A percentile compares a stretch with the other conserved stretches of the same genome.
These are phyloP conservation scores for Mythimna lalbum DNA, from an alignment of 2,888 invertebrate species.

Conservation along the genomic window DNA sequence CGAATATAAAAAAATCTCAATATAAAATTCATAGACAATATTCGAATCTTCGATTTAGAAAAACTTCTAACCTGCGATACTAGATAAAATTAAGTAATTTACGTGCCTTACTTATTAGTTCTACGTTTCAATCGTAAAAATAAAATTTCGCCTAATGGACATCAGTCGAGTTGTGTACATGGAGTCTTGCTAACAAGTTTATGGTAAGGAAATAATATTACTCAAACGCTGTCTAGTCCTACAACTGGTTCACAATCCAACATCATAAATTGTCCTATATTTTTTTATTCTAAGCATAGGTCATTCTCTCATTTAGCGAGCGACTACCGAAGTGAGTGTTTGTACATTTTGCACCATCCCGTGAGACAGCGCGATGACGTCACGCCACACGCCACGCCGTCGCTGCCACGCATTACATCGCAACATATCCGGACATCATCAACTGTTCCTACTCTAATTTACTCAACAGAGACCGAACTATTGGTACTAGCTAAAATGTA, in stretches of 20 bases:
- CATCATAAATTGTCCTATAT: slow-evolving; percentile 79
- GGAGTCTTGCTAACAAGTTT: slow-evolving; percentile 65
- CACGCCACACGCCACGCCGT: slow-evolving; percentile 18
- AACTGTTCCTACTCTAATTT: slow-evolving; percentile 76
- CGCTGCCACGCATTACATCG: slow-evolving; percentile 51
- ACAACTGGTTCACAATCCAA: slow-evolving; percentile 76
- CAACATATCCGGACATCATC: slow-evolving; percentile 61
- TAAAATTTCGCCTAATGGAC: slow-evolving; percentile 65
- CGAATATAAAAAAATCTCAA: slow-evolving; percentile 34
- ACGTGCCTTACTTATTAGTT: slow-evolving; percentile 68
- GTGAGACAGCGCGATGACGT: slow-evolving; percentile 56
- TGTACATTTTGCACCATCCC: slow-evolving; percentile 73
- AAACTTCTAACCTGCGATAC: slow-evolving; percentile 57
- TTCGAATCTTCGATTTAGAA: slow-evolving; percentile 57
- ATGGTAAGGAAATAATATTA: slow-evolving; percentile 56
- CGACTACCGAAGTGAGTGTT: slow-evolving; percentile 74
- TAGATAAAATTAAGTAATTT: slow-evolving; percentile 74
- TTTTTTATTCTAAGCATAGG: slow-evolving; percentile 76
- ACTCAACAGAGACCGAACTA: slow-evolving; percentile 81
- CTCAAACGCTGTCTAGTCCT: slow-evolving; percentile 69
- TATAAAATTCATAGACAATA: slow-evolving; percentile 51
- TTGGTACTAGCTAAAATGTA: slow-evolving; percentile 85
- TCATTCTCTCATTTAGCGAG: slow-evolving; percentile 77
- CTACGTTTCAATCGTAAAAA: slow-evolving; percentile 61
- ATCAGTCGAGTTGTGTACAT: slow-evolving; percentile 72